Evolutionary conservation across 2,888 invertebrate species (phyloP), one percentile per base, ranked within the genome.

Genomic region (Cancer borealis): DNA sequence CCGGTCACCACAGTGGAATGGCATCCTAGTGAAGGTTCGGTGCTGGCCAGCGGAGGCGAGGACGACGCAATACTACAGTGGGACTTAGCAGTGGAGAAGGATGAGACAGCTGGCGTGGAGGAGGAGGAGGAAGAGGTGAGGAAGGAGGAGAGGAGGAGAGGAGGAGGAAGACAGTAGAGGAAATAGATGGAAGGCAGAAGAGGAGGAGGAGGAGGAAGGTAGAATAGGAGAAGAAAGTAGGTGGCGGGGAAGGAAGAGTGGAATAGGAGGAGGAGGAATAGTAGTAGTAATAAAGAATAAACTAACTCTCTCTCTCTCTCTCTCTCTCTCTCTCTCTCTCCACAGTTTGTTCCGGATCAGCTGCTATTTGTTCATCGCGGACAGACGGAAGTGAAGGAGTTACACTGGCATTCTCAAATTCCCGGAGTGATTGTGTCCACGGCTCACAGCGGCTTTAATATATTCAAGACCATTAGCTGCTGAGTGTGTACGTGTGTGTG

Each of bases 371-470:
- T 99, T 96, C 99, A 99, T 96, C 99, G 99, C 97, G 99, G 99
- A 87, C 99, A 99, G 97, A 98, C 98, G 94, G 99, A 99, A 96
- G 98, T 99, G 93, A 99, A 99, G 96, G 99, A 99, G 97, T 97
- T 99, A 54, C 99, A 99, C 96, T 99, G 99, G 99, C 99, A 99
- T 97, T 98, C 98, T 47, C 99, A 99, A 97, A 97, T 99, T 96
- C 98, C 99, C 0, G 99, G 99, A 14, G 98, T 98, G 0, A 97
- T 99, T 92, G 97, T 99, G 90, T 99, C 99, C 95, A 99, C 99
- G 49, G 99, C 99, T 17, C 98, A 98, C 96, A 98, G 98, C 96
- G 99, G 99, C 93, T 99, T 99, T 96, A 99, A 99, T 97, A 97
- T 99, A 96, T 99, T 99, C 97, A 98, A 98, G 97, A 99, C 99